Base-by-base conservation (phyloP, 2,797 vertebrate genomes). In the Chelmon rostratus region DNA sequence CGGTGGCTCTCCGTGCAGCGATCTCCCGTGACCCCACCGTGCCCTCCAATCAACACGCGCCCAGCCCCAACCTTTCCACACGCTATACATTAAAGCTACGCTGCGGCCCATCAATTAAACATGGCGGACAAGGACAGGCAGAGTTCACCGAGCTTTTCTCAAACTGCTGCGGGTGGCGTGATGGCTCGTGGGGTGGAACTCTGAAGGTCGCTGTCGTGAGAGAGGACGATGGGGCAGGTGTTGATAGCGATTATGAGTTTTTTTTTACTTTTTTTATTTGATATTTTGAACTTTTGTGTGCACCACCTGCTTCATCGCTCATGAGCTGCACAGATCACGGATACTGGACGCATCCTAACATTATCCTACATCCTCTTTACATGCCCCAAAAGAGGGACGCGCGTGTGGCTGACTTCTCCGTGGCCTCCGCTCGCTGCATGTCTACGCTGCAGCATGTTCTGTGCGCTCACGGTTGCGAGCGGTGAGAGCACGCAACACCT, bases 91-190 rank as follows among this genome's bases (percentile, higher is more conserved):
- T 90, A 86, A 89, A 87, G 74, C 88, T 77, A 76, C 58, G 70
- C 85, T 66, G 87, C 50, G 6, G 35, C 23, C 13, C 88, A 93
- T 95, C 72, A 86, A 94, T 94, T 88, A 93, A 93, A 92, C 89
- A 94, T 91, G 89, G 67, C 33, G 15, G 80, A 73, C 81, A 64
- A 90, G 91, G 91, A 91, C 88, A 87, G 53, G 63, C 76, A 85
- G 90, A 93, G 93, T 93, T 94, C 91, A 93, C 15, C 6, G 65
- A 78, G 83, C 87, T 83, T 87, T 42, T 10, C 74, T 71, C 58
- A 9, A 25, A 21, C 28, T 56, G 79, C 84, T 71, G 78, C 40
- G 0, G 37, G 70, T 76, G 73, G 83, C 64, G 46, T 54, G 76
- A 84, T 35, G 68, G 10, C 49, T 61, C n/a, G 2, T 37, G 73